phyloP scores from a whole-genome alignment of 2,888 invertebrate genomes.

The Tetropium fuscum region DNA sequence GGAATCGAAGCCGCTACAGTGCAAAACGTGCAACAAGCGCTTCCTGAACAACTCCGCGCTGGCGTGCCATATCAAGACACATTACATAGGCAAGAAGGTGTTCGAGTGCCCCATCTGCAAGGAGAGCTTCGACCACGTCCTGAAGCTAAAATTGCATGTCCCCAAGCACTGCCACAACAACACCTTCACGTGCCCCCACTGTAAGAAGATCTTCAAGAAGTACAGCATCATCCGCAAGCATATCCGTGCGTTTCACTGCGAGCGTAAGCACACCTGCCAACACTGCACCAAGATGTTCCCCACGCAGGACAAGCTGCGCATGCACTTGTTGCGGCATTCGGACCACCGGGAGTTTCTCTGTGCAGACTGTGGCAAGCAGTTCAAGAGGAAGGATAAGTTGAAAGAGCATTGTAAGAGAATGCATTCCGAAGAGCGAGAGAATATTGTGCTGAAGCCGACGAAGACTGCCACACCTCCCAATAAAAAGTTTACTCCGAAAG shows the following conservation, averaged over 20 bases:
- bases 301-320: conserved; percentile 77
- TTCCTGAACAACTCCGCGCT: conserved; percentile 81
- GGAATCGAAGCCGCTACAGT: conserved; percentile 77
- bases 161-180: conserved; percentile 74
- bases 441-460: conserved; percentile 61
- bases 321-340: conserved; percentile 78
- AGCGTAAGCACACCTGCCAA: conserved; percentile 75
- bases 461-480: conserved; percentile 14
- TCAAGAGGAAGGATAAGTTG: conserved; percentile 81
- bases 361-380: conserved; percentile 81
- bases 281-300: conserved; percentile 79
- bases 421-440: conserved; percentile 67
- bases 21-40: conserved; percentile 73
- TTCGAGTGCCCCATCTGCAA: conserved; percentile 82
- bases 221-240: conserved; percentile 79
- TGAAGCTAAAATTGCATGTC: conserved; percentile 75
- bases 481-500: conserved; percentile 70
- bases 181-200: conserved; percentile 77
- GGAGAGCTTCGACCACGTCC: conserved; percentile 74
- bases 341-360: conserved; percentile 77
- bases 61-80: conserved; percentile 78
- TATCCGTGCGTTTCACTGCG: conserved; percentile 79
- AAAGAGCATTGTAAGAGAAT: conserved; percentile 79
- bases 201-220: conserved; percentile 75
- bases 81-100: conserved; percentile 71